Percentiles rank a stretch among this genome's conserved stretches.
Conservation (phyloP, 2,113 vertebrate species). For the Aix galericulata region DNA sequence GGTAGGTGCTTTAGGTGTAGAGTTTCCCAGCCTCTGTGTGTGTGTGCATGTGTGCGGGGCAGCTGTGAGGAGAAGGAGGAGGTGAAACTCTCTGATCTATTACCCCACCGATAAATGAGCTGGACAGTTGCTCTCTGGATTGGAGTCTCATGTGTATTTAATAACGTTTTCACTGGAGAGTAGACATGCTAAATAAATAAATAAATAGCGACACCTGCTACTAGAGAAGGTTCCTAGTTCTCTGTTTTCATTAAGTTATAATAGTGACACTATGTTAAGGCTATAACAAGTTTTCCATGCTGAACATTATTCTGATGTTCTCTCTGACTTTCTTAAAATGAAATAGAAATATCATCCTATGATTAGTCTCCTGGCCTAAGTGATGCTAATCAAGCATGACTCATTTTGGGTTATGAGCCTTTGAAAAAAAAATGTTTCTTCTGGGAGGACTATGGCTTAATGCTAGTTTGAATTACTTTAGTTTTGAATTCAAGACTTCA, state of each 20-base stretch:
- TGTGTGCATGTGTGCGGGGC: neutral
- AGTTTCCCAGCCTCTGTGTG: neutral
- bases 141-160: constrained; percentile 41
- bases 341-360: constrained; percentile 40
- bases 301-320: constrained; percentile 11
- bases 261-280: neutral
- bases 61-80: constrained; percentile 54
- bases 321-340: constrained; percentile 28
- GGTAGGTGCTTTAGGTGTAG: constrained; percentile 78
- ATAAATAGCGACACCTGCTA: neutral
- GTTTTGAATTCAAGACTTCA: neutral
- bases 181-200: neutral
- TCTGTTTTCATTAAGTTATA: neutral
- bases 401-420: constrained; percentile 24
- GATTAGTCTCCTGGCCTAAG: constrained; percentile 49
- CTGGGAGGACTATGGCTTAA: neutral
- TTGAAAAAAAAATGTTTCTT: constrained; percentile 23
- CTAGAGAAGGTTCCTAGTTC: neutral
- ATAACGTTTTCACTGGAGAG: constrained; percentile 13
- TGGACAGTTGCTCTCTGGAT: constrained; percentile 41
- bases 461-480: neutral
- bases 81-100: neutral
- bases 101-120: constrained; percentile 37
- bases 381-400: constrained; percentile 36
- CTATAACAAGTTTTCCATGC: neutral